phyloP scores from a whole-genome alignment of 2,797 vertebrate species.

The Hapalemur alaotrensis region DNA sequence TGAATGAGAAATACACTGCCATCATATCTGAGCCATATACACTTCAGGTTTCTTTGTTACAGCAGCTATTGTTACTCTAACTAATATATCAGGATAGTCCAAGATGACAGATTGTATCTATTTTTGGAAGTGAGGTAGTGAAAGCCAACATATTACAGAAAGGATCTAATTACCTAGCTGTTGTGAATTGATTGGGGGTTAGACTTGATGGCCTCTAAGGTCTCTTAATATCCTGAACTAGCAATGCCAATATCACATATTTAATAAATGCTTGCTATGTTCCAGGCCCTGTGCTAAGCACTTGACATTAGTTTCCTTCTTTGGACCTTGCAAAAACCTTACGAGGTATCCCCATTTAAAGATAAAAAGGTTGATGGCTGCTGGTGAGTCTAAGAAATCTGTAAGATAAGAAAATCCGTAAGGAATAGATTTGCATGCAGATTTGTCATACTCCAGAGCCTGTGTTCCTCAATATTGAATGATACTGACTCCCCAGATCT shows the following conservation, averaged over 20 bases:
- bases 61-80: neutral
- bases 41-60: slow-evolving; percentile 20
- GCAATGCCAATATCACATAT: neutral
- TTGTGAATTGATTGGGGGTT: neutral
- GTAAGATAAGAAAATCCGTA: neutral
- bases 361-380: neutral
- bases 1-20: neutral
- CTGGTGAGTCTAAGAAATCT: neutral
- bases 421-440: neutral
- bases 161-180: neutral
- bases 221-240: neutral
- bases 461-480: neutral
- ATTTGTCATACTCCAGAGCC: neutral
- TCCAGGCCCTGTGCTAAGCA: neutral
- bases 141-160: neutral
- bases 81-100: neutral
- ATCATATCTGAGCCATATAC: neutral
- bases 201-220: neutral
- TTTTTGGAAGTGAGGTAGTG: neutral
- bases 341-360: neutral
- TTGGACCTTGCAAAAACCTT: neutral
- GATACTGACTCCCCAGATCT: neutral
- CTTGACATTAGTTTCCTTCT: neutral
- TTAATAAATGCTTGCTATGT: slow-evolving; percentile 43
- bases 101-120: neutral